These are phyloP conservation scores for Esox masquinongy DNA, from an alignment of 2,797 vertebrate genomes.

Conservation along the genomic window DNA sequence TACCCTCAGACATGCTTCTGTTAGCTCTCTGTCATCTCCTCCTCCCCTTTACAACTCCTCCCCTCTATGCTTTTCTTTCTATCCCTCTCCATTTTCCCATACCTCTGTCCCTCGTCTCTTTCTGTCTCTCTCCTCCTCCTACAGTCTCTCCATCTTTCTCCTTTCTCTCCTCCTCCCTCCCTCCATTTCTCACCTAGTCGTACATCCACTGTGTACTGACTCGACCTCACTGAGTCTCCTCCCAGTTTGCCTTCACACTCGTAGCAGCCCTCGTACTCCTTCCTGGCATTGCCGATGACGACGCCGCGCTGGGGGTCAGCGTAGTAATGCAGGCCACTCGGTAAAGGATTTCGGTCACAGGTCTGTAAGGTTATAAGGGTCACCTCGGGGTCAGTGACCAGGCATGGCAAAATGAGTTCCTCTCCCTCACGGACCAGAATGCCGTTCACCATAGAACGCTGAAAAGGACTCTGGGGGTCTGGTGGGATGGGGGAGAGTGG, in stretches of 20 bases:
- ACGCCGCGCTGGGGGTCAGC: slow-evolving; percentile 82
- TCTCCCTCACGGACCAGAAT: slow-evolving; percentile 79
- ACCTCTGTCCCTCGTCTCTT: background rate
- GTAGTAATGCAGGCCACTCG: slow-evolving; percentile 71
- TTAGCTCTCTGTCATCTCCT: background rate
- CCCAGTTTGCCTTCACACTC: slow-evolving; percentile 77
- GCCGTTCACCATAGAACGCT: slow-evolving; percentile 70
- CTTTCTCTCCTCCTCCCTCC: background rate
- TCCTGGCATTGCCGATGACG: slow-evolving; percentile 77
- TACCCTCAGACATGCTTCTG: background rate
- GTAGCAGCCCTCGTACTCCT: slow-evolving; percentile 83
- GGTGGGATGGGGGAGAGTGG: slow-evolving; percentile 11
- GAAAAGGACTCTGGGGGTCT: slow-evolving; percentile 84
- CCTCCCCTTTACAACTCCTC: background rate
- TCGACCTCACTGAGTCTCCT: slow-evolving; percentile 70
- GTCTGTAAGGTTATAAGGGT: slow-evolving; percentile 73
- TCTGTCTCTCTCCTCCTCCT: background rate
- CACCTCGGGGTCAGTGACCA: slow-evolving; percentile 85
- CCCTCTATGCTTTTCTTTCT: background rate
- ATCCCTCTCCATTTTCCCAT: background rate
- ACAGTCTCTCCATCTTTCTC: no score
- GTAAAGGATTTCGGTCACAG: slow-evolving; percentile 77
- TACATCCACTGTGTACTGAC: slow-evolving; percentile 81
- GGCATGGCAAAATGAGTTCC: slow-evolving; percentile 82
- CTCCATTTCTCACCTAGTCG: slow-evolving; percentile 78